A percentile compares a stretch with the other conserved stretches of the same genome.
These are phyloP conservation scores for Thalassaphorura encarpata DNA, from an alignment of 1,140 invertebrate species.

Conservation along the genomic window DNA sequence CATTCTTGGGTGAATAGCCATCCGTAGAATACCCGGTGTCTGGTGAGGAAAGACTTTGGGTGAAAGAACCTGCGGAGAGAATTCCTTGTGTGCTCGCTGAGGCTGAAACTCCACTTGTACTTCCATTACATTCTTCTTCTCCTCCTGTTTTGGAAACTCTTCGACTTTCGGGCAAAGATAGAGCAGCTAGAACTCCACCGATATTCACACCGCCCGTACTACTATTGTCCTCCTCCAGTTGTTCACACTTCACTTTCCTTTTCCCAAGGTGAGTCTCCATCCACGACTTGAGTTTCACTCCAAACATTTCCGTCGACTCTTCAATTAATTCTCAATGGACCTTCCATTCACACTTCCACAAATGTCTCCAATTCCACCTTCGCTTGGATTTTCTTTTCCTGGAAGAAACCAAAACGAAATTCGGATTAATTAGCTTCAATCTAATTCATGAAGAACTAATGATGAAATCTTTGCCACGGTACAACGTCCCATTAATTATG, in stretches of 20 bases:
- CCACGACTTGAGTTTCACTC: conserved; percentile 29
- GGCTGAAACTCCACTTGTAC: not conserved
- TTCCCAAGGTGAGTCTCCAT: conserved; percentile 32
- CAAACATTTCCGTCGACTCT: no score
- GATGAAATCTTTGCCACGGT: no score
- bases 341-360: no score
- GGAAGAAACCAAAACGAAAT: no score
- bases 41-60: conserved; percentile 27
- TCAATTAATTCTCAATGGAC: no score
- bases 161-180: not conserved
- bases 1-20: conserved; percentile 31
- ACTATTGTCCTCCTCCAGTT: not conserved
- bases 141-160: not conserved
- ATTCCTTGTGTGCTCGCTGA: not conserved
- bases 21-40: conserved; percentile 32
- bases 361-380: no score
- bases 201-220: not conserved
- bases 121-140: not conserved
- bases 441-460: no score
- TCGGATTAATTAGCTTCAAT: no score
- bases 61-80: not conserved
- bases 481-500: no score
- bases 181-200: not conserved
- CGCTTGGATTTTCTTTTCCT: no score
- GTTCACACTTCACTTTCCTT: conserved; percentile 6